phyloP scores from a whole-genome alignment of 2,797 vertebrate species.

The Pampus argenteus region DNA sequence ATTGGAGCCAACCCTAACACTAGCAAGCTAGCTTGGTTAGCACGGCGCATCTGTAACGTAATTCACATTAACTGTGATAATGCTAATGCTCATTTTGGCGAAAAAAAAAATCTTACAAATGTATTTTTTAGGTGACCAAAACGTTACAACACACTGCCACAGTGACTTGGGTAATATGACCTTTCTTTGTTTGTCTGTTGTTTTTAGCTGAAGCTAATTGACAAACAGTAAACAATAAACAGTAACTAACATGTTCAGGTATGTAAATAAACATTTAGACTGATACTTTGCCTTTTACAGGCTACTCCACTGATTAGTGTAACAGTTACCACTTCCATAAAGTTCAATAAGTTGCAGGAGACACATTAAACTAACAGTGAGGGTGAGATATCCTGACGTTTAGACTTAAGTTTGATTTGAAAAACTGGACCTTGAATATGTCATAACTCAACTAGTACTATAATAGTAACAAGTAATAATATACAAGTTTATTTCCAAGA shows the following conservation, averaged over 20 bases:
- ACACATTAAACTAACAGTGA: neutral
- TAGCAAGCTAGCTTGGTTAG: no score
- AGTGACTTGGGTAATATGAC: neutral
- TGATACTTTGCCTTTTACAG: neutral
- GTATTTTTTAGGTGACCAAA: no score
- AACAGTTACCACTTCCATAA: neutral
- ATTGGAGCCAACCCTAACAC: no score
- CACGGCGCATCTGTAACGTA: no score
- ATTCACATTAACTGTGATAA: no score
- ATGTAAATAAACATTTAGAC: conserved; percentile 12
- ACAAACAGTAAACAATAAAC: neutral
- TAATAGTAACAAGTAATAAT: no score
- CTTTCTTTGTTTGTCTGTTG: neutral
- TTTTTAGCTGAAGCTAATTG: neutral
- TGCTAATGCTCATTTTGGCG: no score
- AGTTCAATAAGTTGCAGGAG: neutral
- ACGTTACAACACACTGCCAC: no score
- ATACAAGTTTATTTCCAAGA: no score
- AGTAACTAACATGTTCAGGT: conserved; percentile 76
- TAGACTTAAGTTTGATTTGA: no score
- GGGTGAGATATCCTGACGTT: neutral
- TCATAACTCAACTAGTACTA: no score
- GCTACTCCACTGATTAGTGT: neutral
- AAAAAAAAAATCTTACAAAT: no score
- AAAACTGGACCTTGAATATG: neutral